Percentiles rank a stretch among this genome's conserved stretches.
These are phyloP conservation scores for Malurus elegans DNA, from an alignment of 2,113 vertebrate species.

Conservation along the genomic window DNA sequence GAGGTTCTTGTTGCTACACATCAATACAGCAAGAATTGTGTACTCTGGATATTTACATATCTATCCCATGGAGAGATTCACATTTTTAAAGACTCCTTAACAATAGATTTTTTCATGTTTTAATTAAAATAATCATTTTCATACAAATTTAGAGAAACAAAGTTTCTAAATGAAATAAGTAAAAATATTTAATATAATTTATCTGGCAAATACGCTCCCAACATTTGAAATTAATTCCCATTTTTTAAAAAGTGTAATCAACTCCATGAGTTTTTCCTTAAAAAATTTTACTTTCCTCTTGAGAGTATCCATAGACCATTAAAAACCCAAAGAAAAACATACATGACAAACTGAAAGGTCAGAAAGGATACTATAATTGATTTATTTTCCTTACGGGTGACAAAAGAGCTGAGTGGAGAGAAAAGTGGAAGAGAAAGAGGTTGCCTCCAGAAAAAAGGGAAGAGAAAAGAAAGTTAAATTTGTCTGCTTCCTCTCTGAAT, in stretches of 20 bases:
- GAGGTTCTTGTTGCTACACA: background rate
- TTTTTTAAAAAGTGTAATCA: background rate
- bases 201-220: background rate
- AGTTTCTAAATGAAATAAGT: background rate
- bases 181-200: background rate
- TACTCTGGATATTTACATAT: background rate
- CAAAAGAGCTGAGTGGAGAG: background rate
- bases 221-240: background rate
- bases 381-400: slow-evolving; percentile 5
- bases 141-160: background rate
- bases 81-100: background rate
- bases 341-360: slow-evolving; percentile 27
- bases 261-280: background rate
- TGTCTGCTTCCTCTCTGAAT: background rate
- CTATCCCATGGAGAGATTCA: background rate
- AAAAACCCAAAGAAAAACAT: slow-evolving; percentile 16
- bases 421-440: background rate
- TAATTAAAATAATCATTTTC: background rate
- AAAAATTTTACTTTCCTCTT: slow-evolving; percentile 14
- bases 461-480: background rate
- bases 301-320: background rate
- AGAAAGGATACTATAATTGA: slow-evolving; percentile 30
- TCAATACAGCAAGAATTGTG: background rate
- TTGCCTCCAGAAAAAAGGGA: background rate
- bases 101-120: background rate